Conservation (phyloP, 2,797 vertebrate species). For the Phoeniculus purpureus region DNA sequence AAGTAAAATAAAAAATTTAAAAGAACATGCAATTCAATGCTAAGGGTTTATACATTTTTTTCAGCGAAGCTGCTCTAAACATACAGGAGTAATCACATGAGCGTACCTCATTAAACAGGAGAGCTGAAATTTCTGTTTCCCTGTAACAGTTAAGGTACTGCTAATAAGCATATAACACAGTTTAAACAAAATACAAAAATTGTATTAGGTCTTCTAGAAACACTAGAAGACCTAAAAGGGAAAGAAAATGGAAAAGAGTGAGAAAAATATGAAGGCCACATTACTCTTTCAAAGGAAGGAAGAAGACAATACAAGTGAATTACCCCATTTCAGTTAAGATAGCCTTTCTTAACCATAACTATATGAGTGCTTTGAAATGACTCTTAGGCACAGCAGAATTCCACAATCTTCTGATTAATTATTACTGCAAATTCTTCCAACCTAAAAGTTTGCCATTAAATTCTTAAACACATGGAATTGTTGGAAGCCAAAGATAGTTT, state of each 20-base stretch:
- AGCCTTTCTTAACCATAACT: neutral
- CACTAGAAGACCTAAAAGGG: neutral
- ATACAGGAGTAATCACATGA: rapidly evolving
- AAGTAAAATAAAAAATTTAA: neutral
- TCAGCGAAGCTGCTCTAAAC: neutral
- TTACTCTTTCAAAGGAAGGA: neutral
- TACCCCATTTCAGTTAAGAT: neutral
- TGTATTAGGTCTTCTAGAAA: neutral
- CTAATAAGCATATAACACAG: neutral
- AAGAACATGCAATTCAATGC: neutral
- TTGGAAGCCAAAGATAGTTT: neutral
- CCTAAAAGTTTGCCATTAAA: neutral
- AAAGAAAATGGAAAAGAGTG: too few species aligned
- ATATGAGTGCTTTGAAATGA: neutral
- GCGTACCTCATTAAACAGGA: neutral
- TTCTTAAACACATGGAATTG: neutral
- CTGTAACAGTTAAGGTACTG: neutral
- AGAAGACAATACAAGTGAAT: neutral
- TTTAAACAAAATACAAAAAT: neutral
- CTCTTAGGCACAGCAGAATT: neutral
- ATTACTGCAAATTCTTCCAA: neutral
- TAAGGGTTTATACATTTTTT: neutral
- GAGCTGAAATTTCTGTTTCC: neutral
- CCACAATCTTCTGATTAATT: neutral
- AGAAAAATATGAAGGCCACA: neutral